Evolutionary conservation across 1,140 invertebrate genomes (phyloP), one percentile per base, ranked within the genome.

Genomic region (Zaprionus gabonicus): DNA sequence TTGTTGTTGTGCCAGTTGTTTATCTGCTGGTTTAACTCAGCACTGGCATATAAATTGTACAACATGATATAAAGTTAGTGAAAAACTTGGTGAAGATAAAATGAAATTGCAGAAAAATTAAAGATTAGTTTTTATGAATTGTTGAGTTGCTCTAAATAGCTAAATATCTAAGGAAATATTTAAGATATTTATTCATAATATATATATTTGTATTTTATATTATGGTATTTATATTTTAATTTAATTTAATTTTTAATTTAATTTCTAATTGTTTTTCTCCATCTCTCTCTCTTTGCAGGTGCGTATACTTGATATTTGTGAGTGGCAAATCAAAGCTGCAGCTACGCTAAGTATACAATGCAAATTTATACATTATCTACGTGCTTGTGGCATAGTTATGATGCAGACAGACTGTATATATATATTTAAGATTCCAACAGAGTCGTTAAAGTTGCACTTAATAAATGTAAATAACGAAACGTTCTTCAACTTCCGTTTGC

Each of bases 31-130:
- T 28, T 57, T 70, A 66, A 17, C 34, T 34, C 31, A 17, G n/a
- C n/a, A 44, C 41, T n/a, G 7, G 63, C 84, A 80, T 80, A 87
- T 88, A 88, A 87, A 87, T 83, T 72, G 80, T 71, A 2, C 28
- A 56, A 44, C 77, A 27, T 68, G 83, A 51, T 76, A 76, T 71
- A 79, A 76, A 63, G 62, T 27, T 23, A 27, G n/a, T 1, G 10
- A 25, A 44, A 34, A n/a, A 44, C 28, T 27, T 44, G 15, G 25
- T 20, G 17, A 15, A 13, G 57, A 38, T n/a, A n/a, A n/a, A n/a
- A n/a, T n/a, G n/a, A 31, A 46, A 20, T 23, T 20, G 9, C 3
- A 7, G 2, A 9, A 49, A 12, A 49, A 3, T 7, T 17, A n/a
- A n/a, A n/a, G n/a, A n/a, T n/a, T n/a, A n/a, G n/a, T n/a, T n/a